These are phyloP conservation scores for Uloborus plumipes DNA, from an alignment of 2,888 invertebrate genomes.

Conservation along the genomic window DNA sequence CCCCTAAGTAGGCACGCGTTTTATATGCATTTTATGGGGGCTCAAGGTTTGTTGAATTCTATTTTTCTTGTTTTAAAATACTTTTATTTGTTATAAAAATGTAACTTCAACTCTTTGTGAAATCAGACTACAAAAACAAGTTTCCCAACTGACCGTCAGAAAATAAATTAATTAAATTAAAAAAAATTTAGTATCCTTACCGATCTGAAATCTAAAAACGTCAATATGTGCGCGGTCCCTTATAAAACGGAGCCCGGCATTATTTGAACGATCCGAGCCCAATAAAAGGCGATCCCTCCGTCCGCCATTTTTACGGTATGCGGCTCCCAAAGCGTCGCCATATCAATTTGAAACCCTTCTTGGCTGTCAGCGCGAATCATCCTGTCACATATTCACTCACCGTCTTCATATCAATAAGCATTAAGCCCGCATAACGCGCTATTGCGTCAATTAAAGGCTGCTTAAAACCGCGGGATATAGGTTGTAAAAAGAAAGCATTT, in stretches of 20 bases:
- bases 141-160: too few relatives aligned
- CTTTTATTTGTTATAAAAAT: too few relatives aligned
- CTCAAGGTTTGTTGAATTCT: too few relatives aligned
- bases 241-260: slow-evolving; percentile 16
- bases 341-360: slow-evolving; percentile 59
- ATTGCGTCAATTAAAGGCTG: slow-evolving; percentile 54
- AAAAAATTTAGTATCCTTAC: too few relatives aligned
- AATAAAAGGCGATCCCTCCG: slow-evolving; percentile 54
- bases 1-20: too few relatives aligned
- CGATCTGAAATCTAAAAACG: background rate
- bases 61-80: too few relatives aligned
- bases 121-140: too few relatives aligned
- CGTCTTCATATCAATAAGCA: slow-evolving; percentile 53
- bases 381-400: slow-evolving; percentile 36
- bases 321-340: slow-evolving; percentile 41
- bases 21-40: too few relatives aligned
- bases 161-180: too few relatives aligned
- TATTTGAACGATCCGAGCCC: slow-evolving; percentile 47
- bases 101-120: too few relatives aligned
- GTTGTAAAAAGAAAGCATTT: slow-evolving; percentile 49
- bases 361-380: slow-evolving; percentile 39
- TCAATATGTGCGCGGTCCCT: slow-evolving; percentile 17
- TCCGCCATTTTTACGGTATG: slow-evolving; percentile 55
- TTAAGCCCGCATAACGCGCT: slow-evolving; percentile 46
- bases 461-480: slow-evolving; percentile 52